Base-by-base conservation (phyloP, 2,797 vertebrate species). In the Phrynocephalus forsythii region DNA sequence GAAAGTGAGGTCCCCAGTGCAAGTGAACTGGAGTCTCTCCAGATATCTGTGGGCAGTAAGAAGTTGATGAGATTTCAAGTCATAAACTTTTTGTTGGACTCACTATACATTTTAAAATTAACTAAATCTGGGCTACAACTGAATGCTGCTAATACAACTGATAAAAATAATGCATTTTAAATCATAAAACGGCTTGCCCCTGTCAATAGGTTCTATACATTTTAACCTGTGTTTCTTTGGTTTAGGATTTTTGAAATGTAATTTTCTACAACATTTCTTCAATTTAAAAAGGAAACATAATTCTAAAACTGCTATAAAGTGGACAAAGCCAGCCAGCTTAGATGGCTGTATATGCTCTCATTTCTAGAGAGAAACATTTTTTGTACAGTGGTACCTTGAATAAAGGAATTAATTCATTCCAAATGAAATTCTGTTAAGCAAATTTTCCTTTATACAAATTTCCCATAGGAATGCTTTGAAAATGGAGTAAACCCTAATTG, bases 31-130 rank as follows among this genome's bases (percentile, higher is more conserved):
- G 2, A 6, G 3, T 67, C 85, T 88, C 84, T 22, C 84, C 33
- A 81, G 82, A 93, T 75, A 90, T 80, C 90, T 92, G 63, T 60
- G 91, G 91, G 93, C 90, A 91, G 68, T 91, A 66, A 86, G 93
- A 91, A 91, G 52, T 48, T 71, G 87, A 87, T 73, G 69, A 90
- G 24, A 80, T 91, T 94, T 92, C 85, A 86, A 86, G 90, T 90
- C 56, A 91, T 79, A 68, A 69, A 50, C 3, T 44, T 20, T 5
- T 20, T n/a, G 30, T 79, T 80, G 15, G n/a, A 3, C 52, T 30
- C 63, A 3, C 48, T 30, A 52, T 67, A 22, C 28, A 6, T 81
- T 15, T 44, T 67, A 5, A 66, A 78, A 52, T 30, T 78, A 68
- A 24, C n/a, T 68, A 78, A 33, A 52, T 78, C 78, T 8, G 10